phyloP scores from a whole-genome alignment of 2,113 vertebrate genomes.

The Actenoides hombroni region DNA sequence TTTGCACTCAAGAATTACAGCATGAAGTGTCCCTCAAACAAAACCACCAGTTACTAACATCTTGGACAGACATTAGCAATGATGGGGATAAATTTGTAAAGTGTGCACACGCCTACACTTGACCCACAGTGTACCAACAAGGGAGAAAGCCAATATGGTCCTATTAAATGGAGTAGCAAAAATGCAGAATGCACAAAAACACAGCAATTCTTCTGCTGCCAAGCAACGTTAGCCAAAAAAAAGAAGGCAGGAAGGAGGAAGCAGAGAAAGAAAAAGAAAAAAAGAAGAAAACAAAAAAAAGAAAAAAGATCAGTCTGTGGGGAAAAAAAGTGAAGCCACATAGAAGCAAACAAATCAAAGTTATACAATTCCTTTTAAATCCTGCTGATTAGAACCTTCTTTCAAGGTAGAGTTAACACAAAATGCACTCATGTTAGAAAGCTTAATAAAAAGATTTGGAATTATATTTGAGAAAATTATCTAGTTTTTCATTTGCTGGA shows the following conservation, averaged over 20 bases:
- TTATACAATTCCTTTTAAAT: background rate
- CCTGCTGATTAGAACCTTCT: background rate
- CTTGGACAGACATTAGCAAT: constrained; percentile 53
- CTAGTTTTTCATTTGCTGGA: background rate
- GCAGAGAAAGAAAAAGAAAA: background rate
- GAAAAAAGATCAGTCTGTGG: background rate
- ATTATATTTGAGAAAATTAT: background rate
- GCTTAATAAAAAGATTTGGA: background rate
- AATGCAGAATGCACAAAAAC: constrained; percentile 38
- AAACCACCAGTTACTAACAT: constrained; percentile 65
- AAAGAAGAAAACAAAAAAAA: accelerated
- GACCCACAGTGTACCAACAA: constrained; percentile 70
- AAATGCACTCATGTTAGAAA: background rate
- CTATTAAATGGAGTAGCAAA: constrained; percentile 64
- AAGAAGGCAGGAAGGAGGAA: background rate
- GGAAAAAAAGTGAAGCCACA: background rate
- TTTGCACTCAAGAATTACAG: constrained; percentile 74
- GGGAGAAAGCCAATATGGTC: constrained; percentile 64
- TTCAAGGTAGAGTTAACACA: background rate
- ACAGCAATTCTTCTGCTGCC: constrained; percentile 62
- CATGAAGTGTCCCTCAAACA: constrained; percentile 73
- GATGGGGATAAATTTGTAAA: constrained; percentile 63
- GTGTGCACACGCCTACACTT: constrained; percentile 76
- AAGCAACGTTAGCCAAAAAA: constrained; percentile 70
- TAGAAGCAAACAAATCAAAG: background rate